phyloP scores from a whole-genome alignment of 2,888 invertebrate species.

The Drosophila nr. fundita region DNA sequence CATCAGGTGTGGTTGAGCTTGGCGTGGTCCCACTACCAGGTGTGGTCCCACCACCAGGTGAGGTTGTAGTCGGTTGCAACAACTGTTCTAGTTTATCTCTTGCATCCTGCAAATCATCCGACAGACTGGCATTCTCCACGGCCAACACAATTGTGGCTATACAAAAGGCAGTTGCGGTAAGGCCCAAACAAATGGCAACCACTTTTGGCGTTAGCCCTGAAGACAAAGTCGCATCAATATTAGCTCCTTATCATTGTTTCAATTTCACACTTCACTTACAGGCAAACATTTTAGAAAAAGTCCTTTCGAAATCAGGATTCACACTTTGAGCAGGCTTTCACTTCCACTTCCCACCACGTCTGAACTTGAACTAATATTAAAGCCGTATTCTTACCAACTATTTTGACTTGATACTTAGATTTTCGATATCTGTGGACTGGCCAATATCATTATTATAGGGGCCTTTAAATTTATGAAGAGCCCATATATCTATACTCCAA shows the following conservation, averaged over 20 bases:
- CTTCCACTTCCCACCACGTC: constrained; percentile 52
- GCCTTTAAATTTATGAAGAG: constrained; percentile 35
- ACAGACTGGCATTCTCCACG: constrained; percentile 83
- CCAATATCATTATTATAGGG: constrained; percentile 29
- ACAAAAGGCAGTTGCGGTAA: constrained; percentile 84
- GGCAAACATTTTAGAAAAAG: constrained; percentile 59
- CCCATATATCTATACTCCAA: constrained; percentile 31
- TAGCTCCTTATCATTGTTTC: not conserved
- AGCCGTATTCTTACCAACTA: constrained; percentile 46
- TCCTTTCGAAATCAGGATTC: constrained; percentile 41
- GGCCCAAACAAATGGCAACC: constrained; percentile 78
- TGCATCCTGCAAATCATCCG: constrained; percentile 79
- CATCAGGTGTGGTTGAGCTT: not conserved
- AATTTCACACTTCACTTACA: constrained; percentile 52
- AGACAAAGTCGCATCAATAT: constrained; percentile 3
- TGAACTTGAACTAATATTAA: constrained; percentile 51
- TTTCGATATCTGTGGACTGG: constrained; percentile 24
- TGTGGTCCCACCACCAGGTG: not conserved
- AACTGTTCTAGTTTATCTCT: constrained; percentile 71
- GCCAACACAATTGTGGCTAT: constrained; percentile 87
- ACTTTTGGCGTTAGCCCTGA: constrained; percentile 76
- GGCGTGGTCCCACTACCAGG: constrained; percentile 1
- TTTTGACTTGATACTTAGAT: constrained; percentile 62
- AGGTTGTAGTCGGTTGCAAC: constrained; percentile 37
- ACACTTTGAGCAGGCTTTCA: constrained; percentile 7